phyloP scores from a whole-genome alignment of 2,797 vertebrate species.

The Sciurus carolinensis region DNA sequence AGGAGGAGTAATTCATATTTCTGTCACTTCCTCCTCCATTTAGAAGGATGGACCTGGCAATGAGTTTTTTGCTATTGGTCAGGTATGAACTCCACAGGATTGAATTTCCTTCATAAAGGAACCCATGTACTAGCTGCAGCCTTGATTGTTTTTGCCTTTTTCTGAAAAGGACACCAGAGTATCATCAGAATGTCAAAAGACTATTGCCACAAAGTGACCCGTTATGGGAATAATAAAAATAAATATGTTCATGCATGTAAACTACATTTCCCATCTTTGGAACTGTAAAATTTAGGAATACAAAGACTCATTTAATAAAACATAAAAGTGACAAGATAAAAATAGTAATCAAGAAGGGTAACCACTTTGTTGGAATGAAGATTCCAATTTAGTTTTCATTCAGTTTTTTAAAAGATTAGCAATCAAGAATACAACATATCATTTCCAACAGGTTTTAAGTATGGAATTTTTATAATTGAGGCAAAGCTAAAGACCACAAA shows the following conservation, averaged over 20 bases:
- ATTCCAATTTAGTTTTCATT: conserved; percentile 7
- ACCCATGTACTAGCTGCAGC: background rate
- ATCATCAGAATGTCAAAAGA: background rate
- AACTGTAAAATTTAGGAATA: background rate
- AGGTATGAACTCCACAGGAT: background rate
- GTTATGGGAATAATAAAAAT: conserved; percentile 20
- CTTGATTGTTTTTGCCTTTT: background rate
- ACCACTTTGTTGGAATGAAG: background rate
- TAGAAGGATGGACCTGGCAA: background rate
- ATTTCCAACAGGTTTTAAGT: background rate
- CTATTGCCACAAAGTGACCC: background rate
- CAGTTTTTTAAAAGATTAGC: background rate
- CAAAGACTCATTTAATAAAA: conserved; percentile 13
- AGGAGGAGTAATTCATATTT: background rate
- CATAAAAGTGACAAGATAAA: background rate
- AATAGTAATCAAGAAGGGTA: background rate
- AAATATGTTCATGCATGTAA: background rate
- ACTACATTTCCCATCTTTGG: background rate
- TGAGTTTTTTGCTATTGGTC: background rate
- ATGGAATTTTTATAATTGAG: background rate
- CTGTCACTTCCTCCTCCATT: background rate
- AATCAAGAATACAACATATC: background rate
- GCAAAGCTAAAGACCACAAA: conserved; percentile 20
- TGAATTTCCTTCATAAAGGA: background rate
- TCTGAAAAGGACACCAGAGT: conserved; percentile 3